A percentile compares a stretch with the other conserved stretches of the same genome.
Conservation (phyloP, 2,113 vertebrate genomes). For the Engystomops pustulosus region DNA sequence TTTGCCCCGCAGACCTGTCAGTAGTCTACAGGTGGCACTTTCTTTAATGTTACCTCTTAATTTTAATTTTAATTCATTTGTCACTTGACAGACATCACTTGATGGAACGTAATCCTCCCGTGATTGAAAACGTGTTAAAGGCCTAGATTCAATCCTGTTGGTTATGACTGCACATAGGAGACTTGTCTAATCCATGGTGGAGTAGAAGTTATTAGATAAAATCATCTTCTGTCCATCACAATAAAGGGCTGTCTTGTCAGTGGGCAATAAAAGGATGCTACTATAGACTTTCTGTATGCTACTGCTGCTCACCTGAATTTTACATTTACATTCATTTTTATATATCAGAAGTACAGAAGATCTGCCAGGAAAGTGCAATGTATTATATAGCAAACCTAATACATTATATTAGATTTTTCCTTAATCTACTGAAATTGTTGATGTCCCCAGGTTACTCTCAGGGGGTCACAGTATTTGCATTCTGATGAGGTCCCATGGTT, state of each 20-base stretch:
- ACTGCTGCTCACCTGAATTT: too few relatives aligned
- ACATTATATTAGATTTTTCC: too few relatives aligned
- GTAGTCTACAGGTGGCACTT: background rate
- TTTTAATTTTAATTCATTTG: background rate
- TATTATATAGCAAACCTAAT: too few relatives aligned
- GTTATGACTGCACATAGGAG: background rate
- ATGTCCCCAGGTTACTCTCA: too few relatives aligned
- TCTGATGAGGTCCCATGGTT: too few relatives aligned
- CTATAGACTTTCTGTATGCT: background rate
- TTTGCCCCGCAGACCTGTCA: background rate
- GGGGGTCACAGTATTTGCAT: too few relatives aligned
- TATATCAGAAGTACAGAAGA: too few relatives aligned
- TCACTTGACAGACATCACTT: slow-evolving; percentile 12
- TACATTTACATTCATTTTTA: too few relatives aligned
- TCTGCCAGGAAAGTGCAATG: too few relatives aligned
- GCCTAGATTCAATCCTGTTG: background rate
- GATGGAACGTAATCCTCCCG: background rate
- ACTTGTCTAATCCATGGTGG: background rate
- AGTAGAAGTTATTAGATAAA: background rate
- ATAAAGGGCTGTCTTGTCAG: background rate
- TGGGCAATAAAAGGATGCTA: background rate
- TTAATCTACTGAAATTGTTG: too few relatives aligned
- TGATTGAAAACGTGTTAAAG: background rate
- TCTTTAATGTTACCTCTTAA: background rate
- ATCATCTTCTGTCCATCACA: background rate